Evolutionary conservation across 2,113 vertebrate species (phyloP).

Genomic region (Catharus minimus): DNA sequence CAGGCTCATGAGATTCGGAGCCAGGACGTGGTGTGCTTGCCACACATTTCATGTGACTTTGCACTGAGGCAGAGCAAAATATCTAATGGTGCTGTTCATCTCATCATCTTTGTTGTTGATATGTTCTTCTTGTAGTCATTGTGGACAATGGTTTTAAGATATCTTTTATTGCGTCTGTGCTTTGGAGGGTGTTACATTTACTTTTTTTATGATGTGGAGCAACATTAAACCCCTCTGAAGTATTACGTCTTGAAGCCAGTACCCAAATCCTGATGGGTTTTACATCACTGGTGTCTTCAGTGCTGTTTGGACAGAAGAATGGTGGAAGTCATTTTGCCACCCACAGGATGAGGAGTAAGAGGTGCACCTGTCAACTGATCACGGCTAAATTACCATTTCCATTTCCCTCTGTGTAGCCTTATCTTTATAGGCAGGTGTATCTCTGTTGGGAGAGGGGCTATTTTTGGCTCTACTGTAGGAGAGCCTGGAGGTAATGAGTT

Average conservation of each 20-base stretch:
- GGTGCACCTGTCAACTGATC: not conserved
- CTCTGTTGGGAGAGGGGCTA: conserved; percentile 1
- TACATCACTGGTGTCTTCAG: not conserved
- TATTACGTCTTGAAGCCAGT: not conserved
- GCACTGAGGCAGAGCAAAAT: not conserved
- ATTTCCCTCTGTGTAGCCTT: not conserved
- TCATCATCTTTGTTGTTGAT: not conserved
- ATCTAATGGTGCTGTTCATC: not conserved
- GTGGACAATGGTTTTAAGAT: not conserved
- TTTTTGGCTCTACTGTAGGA: conserved; percentile 28
- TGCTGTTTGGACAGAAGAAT: not conserved
- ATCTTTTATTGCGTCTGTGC: not conserved
- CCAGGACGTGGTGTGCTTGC: not conserved
- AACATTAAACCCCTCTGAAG: not conserved
- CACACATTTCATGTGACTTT: not conserved
- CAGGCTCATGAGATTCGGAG: fast-evolving
- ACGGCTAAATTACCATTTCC: conserved; percentile 20
- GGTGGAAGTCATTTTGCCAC: not conserved
- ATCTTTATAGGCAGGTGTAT: conserved; percentile 46
- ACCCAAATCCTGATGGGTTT: not conserved
- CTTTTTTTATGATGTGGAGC: not conserved
- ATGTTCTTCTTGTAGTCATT: not conserved
- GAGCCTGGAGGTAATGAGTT: conserved; percentile 53
- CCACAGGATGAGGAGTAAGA: not conserved
- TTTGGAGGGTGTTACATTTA: fast-evolving